Percentiles rank a stretch among this genome's conserved stretches.
Evolutionary conservation across 2,113 vertebrate species (phyloP).

Genomic region (Ophthalmolycus amberensis): DNA sequence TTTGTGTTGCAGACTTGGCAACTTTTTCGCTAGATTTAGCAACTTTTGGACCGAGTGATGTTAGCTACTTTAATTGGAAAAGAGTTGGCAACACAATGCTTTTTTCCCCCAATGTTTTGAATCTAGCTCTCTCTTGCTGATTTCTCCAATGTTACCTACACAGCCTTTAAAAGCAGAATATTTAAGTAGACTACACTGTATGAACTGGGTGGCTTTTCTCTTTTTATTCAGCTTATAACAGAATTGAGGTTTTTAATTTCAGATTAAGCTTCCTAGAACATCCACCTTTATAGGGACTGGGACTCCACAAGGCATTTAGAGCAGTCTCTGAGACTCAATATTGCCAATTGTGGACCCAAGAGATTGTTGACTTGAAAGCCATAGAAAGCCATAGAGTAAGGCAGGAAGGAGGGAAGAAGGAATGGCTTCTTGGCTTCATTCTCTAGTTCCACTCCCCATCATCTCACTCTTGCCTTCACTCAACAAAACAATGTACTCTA

Average conservation of each 20-base stretch:
- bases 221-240: constrained; percentile 28
- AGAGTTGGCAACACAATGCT: not conserved
- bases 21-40: not conserved
- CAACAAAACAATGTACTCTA: constrained; percentile 52
- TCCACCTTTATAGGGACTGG: constrained; percentile 10
- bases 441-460: constrained; percentile 25
- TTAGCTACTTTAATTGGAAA: not conserved
- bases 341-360: constrained; percentile 13
- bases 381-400: constrained; percentile 17
- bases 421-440: constrained; percentile 33
- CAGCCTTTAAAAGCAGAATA: constrained; percentile 43
- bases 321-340: constrained; percentile 9
- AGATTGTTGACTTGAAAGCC: constrained; percentile 4
- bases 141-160: not conserved
- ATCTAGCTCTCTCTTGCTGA: not conserved
- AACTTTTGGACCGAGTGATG: not conserved
- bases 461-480: constrained; percentile 38
- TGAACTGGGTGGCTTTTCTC: constrained; percentile 30
- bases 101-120: not conserved
- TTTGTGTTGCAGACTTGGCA: not conserved
- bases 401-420: not conserved
- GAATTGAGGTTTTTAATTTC: constrained; percentile 16
- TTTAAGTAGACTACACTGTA: constrained; percentile 27
- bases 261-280: constrained; percentile 14
- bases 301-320: not conserved